These are phyloP conservation scores for Celastrina argiolus DNA, from an alignment of 2,888 invertebrate genomes.

Conservation along the genomic window DNA sequence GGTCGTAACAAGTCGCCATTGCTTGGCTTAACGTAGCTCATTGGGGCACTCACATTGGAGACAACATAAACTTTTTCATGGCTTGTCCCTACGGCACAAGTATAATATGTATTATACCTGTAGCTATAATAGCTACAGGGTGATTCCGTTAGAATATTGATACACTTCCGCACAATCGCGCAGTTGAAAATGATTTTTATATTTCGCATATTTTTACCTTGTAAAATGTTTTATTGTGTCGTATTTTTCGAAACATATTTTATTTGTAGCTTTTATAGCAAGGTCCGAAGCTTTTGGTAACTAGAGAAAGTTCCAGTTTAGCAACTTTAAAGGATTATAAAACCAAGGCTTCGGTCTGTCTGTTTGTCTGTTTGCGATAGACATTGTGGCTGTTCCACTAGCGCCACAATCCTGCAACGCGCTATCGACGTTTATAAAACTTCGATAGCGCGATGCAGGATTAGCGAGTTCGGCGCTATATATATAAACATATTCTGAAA, in stretches of 20 bases:
- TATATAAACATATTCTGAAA: no score
- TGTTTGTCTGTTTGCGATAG: no score
- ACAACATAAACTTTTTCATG: background rate
- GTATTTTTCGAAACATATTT: background rate
- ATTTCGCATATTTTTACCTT: background rate
- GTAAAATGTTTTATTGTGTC: background rate
- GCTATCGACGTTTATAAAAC: no score
- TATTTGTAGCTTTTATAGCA: background rate
- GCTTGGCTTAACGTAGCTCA: no score
- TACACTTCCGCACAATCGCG: slow-evolving; percentile 7
- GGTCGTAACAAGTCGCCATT: background rate
- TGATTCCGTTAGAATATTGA: slow-evolving; percentile 11
- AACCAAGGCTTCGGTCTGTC: no score
- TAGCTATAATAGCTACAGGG: background rate
- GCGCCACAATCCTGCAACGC: no score
- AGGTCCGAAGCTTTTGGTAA: background rate
- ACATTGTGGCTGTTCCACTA: no score
- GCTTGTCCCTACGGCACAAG: background rate
- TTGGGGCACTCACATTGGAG: background rate
- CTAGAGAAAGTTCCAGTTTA: background rate
- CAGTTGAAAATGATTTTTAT: background rate
- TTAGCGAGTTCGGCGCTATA: no score
- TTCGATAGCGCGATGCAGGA: no score
- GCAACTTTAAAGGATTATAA: no score
- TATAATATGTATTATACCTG: no score